Percentiles rank a stretch among this genome's conserved stretches.
Conservation (phyloP, 2,888 invertebrate genomes). For the Amphipyra tragopoginis region DNA sequence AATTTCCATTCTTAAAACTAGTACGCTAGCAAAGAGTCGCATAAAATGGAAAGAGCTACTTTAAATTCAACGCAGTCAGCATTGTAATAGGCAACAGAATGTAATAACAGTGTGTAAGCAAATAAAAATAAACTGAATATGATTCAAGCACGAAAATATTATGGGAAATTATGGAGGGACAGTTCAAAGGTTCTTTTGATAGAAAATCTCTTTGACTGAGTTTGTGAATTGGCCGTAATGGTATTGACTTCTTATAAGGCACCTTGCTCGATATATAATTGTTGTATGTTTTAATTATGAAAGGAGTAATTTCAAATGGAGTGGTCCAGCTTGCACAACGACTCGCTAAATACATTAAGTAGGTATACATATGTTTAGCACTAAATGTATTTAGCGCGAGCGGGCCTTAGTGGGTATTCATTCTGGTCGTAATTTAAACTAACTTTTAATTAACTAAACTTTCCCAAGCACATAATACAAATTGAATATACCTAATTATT, state of each 20-base stretch:
- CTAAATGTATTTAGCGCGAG: too few species aligned
- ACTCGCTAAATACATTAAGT: too few species aligned
- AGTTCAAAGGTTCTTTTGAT: slow-evolving; percentile 43
- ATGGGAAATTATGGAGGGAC: slow-evolving; percentile 27
- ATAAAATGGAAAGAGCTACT: slow-evolving; percentile 32
- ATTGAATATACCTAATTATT: too few species aligned
- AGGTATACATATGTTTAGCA: too few species aligned
- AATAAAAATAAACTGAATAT: slow-evolving; percentile 32
- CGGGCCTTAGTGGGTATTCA: too few species aligned
- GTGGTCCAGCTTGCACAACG: too few species aligned
- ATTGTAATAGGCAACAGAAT: slow-evolving; percentile 28
- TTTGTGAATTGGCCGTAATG: slow-evolving; percentile 18
- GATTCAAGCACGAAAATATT: slow-evolving; percentile 11
- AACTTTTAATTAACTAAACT: too few species aligned
- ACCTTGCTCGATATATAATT: background rate
- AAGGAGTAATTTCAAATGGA: too few species aligned
- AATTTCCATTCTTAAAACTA: slow-evolving; percentile 31
- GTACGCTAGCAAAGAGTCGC: slow-evolving; percentile 12
- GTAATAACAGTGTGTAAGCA: slow-evolving; percentile 28
- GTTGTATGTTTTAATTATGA: background rate
- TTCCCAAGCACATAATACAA: too few species aligned
- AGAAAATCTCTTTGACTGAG: slow-evolving; percentile 34
- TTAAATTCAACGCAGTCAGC: slow-evolving; percentile 39
- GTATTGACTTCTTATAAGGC: slow-evolving; percentile 14
- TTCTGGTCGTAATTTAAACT: too few species aligned